A percentile compares a stretch with the other conserved stretches of the same genome.
These are phyloP conservation scores for Acipenser transmontanus DNA, from an alignment of 2,797 vertebrate genomes.

Conservation along the genomic window DNA sequence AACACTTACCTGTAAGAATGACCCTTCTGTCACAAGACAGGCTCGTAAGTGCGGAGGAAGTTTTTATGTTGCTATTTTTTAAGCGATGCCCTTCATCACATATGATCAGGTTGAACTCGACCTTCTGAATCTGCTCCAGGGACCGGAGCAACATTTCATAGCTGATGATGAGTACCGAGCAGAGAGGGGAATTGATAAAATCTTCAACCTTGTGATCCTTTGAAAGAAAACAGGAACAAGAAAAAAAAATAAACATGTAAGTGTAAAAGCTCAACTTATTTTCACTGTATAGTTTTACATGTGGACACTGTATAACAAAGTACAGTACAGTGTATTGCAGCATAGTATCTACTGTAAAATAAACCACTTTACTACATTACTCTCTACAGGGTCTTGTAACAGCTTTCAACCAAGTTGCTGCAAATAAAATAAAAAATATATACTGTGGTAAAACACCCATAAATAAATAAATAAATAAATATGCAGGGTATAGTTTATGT, in stretches of 20 bases:
- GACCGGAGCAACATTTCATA: conserved; percentile 94
- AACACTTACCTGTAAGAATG: conserved; percentile 82
- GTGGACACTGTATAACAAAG: too few species aligned
- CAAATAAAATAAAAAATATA: too few species aligned
- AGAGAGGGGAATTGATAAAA: conserved; percentile 71
- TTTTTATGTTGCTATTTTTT: conserved; percentile 94
- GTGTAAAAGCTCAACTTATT: too few species aligned
- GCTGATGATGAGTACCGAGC: conserved; percentile 87
- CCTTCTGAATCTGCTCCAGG: conserved; percentile 67
- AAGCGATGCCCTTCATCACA: conserved; percentile 96
- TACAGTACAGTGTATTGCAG: too few species aligned
- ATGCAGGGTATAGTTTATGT: too few species aligned
- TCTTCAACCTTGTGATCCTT: conserved; percentile 90
- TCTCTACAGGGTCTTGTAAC: too few species aligned
- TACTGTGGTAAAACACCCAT: too few species aligned
- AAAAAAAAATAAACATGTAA: conserved; percentile 14
- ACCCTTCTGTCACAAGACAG: conserved; percentile 79
- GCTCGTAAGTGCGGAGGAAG: conserved; percentile 71
- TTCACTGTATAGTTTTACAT: background rate
- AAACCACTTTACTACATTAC: too few species aligned
- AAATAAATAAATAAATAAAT: too few species aligned
- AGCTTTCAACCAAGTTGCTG: too few species aligned
- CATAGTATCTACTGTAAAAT: too few species aligned
- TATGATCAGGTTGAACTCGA: conserved; percentile 82
- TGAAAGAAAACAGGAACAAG: background rate